A percentile compares a stretch with the other conserved stretches of the same genome.
Evolutionary conservation across 2,888 invertebrate genomes (phyloP).

Genomic region (Seira sanloemensis): DNA sequence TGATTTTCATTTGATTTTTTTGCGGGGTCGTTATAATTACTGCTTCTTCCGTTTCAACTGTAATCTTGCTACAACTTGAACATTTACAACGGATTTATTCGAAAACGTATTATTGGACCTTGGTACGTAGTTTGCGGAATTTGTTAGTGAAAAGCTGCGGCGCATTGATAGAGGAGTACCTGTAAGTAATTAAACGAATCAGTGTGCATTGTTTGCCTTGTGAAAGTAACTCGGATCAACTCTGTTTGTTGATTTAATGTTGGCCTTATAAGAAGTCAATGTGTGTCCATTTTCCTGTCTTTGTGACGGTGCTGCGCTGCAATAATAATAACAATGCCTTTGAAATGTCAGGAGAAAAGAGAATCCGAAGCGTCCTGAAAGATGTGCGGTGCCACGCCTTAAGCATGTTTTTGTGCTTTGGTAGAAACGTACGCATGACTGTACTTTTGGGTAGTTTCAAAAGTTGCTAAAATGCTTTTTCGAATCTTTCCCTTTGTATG

Average conservation of each 20-base stretch:
- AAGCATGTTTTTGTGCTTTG: too few species aligned
- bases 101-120: not conserved
- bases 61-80: not conserved
- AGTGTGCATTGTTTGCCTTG: not conserved
- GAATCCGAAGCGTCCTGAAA: not conserved
- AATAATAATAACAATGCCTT: not conserved
- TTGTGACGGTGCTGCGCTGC: not conserved
- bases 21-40: not conserved
- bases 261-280: not conserved
- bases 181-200: slow-evolving; percentile 37
- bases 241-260: not conserved
- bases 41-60: not conserved
- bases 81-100: not conserved
- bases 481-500: slow-evolving; percentile 21
- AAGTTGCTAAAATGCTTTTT: not conserved
- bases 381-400: slow-evolving; percentile 4
- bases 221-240: not conserved
- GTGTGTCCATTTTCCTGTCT: not conserved
- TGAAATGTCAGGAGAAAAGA: not conserved
- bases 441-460: not conserved
- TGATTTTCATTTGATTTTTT: not conserved
- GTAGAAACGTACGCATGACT: not conserved
- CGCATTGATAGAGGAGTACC: slow-evolving; percentile 40
- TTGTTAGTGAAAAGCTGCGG: slow-evolving; percentile 45
- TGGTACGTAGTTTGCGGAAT: slow-evolving; percentile 36